Conservation (phyloP, 2,888 invertebrate genomes). For the Ochropacha duplaris region DNA sequence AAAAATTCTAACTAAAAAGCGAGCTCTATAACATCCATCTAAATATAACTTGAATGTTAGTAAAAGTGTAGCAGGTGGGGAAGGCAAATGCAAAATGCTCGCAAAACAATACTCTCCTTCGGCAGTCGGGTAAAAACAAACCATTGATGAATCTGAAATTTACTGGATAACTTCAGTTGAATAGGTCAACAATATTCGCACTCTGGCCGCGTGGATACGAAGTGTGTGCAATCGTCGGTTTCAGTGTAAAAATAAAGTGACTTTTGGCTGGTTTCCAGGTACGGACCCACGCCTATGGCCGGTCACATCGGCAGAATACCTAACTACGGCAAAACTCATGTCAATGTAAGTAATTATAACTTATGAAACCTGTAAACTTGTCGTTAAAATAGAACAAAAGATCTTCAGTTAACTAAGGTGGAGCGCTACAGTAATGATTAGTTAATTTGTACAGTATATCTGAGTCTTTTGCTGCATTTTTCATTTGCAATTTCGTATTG, state of each 20-base stretch:
- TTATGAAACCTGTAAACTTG: background rate
- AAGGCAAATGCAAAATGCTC: no score
- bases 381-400: background rate
- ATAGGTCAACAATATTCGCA: constrained; percentile 50
- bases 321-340: constrained; percentile 75
- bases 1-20: no score
- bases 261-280: constrained; percentile 75
- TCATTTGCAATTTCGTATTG: no score
- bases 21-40: no score
- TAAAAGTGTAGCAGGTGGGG: no score
- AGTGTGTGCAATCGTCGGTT: constrained; percentile 33
- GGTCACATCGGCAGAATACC: constrained; percentile 78
- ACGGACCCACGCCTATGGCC: constrained; percentile 58
- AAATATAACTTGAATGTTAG: no score
- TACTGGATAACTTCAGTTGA: constrained; percentile 19
- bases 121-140: no score
- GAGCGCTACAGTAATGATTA: background rate
- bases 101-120: no score
- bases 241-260: constrained; percentile 67
- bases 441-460: background rate
- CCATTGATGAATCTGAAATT: background rate
- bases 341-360: constrained; percentile 61
- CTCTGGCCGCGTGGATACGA: constrained; percentile 22
- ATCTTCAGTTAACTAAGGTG: background rate
- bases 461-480: no score